These are phyloP conservation scores for Pocillopora verrucosa DNA, from an alignment of 64 coral and sea anemone species.

Conservation along the genomic window DNA sequence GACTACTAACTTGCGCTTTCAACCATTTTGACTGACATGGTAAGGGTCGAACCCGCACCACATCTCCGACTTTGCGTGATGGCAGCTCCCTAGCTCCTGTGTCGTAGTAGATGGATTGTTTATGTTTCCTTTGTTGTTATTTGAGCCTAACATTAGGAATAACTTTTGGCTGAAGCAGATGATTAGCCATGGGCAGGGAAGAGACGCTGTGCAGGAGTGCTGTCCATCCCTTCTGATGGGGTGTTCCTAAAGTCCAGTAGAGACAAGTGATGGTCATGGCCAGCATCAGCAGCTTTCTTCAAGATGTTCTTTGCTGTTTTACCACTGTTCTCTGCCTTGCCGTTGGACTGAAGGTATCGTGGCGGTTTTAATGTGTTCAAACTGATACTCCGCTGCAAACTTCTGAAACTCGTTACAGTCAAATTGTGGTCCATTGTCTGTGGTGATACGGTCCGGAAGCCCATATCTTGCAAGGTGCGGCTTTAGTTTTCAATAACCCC, in stretches of 20 bases:
- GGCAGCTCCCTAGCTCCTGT: background rate
- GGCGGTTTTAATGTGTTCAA: slow-evolving; percentile 58
- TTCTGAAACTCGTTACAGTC: slow-evolving; percentile 34
- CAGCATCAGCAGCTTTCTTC: slow-evolving; percentile 31
- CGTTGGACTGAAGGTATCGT: slow-evolving; percentile 37
- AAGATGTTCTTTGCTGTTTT: slow-evolving; percentile 45
- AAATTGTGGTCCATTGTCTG: slow-evolving; percentile 47
- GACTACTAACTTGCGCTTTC: background rate
- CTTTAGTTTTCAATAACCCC: slow-evolving; percentile 36
- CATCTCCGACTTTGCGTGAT: background rate
- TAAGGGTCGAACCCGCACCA: background rate
- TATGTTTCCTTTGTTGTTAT: no score
- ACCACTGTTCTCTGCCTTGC: slow-evolving; percentile 48
- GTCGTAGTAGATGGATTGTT: no score
- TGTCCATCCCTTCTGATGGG: slow-evolving; percentile 10
- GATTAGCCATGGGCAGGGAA: background rate
- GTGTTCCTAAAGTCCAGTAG: slow-evolving; percentile 50
- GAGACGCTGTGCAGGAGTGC: slow-evolving; percentile 23
- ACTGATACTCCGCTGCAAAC: slow-evolving; percentile 31
- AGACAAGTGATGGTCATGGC: slow-evolving; percentile 41
- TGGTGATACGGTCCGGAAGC: slow-evolving; percentile 16
- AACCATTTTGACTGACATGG: slow-evolving; percentile 3
- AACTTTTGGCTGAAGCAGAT: no score
- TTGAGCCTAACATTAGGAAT: no score
- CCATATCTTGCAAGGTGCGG: slow-evolving; percentile 42